These are phyloP conservation scores for Suricata suricatta DNA, from an alignment of 2,113 vertebrate genomes.

Conservation along the genomic window DNA sequence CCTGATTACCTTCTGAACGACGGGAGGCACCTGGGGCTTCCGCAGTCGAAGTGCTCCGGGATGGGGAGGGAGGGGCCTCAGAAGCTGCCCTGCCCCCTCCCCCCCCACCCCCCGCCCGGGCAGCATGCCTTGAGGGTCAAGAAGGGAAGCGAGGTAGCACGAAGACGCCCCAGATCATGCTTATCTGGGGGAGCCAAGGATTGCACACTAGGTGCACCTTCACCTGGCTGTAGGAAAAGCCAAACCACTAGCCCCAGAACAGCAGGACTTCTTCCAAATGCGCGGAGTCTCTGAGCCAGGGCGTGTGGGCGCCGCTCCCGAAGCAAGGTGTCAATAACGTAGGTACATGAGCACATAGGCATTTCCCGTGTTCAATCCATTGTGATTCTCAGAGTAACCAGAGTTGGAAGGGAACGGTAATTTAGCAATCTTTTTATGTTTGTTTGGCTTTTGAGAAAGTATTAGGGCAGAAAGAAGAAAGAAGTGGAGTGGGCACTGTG, in stretches of 20 bases:
- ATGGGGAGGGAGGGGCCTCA: not conserved
- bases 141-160: not conserved
- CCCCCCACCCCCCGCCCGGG: not conserved
- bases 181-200: not conserved
- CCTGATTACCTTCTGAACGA: not conserved
- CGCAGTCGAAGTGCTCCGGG: fast-evolving
- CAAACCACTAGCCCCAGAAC: not conserved
- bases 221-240: not conserved
- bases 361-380: not conserved
- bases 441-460: no score
- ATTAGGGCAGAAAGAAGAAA: not conserved
- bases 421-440: not conserved
- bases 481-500: not conserved
- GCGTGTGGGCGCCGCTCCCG: not conserved
- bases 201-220: not conserved
- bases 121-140: fast-evolving
- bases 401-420: not conserved
- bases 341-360: not conserved
- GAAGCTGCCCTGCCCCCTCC: not conserved
- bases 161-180: not conserved
- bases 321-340: no score
- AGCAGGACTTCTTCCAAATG: not conserved
- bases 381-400: not conserved
- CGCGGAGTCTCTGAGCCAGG: not conserved
- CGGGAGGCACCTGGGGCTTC: no score